Evolutionary conservation across 2,888 invertebrate genomes (phyloP), one percentile per base, ranked within the genome.

Genomic region (Aleiodes leptofemur): DNA sequence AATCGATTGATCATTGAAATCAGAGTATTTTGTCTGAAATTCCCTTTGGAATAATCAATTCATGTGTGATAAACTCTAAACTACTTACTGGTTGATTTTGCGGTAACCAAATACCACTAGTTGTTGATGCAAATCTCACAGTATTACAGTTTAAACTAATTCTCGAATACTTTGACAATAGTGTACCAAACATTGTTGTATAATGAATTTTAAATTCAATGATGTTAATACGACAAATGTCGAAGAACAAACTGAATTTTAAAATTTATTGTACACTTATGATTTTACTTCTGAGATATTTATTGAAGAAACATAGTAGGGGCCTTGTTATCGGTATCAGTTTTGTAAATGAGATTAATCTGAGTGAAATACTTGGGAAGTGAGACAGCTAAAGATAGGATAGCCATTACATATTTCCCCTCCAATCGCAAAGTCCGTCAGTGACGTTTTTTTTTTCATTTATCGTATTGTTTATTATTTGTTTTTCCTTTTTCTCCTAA

Each of bases 41-140:
- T 43, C 43, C 7, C 43, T 43, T 43, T 9, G 9, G 8, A 43
- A 43, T 43, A 7, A 6, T 43, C 1, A 43, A 43, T 11, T 43
- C 43, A 11, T 43, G 43, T 43, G 43, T 43, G 9, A 43, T 43
- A 43, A 23, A 7, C 43, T 9, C 43, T 9, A 43, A 43, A 43
- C 0, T 43, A 87, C 89, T 81, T 87, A 90, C 90, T 76, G 86
- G 82, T 77, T 87, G 87, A 64, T 86, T 77, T 77, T 86, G 87
- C 9, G 89, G 86, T 38, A 87, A 76, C 87, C 88, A 87, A 66
- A 87, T 78, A 59, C 87, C 86, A 13, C 85, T 82, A 3, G 87
- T 84, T 66, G 88, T 90, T 68, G 88, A 90, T 43, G 79, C 80
- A 73, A 81, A 76, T 75, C 81, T 81, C 34, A 74, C 70, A 43